phyloP scores from a whole-genome alignment of 2,888 invertebrate species.

The Xestia rhomboidea region DNA sequence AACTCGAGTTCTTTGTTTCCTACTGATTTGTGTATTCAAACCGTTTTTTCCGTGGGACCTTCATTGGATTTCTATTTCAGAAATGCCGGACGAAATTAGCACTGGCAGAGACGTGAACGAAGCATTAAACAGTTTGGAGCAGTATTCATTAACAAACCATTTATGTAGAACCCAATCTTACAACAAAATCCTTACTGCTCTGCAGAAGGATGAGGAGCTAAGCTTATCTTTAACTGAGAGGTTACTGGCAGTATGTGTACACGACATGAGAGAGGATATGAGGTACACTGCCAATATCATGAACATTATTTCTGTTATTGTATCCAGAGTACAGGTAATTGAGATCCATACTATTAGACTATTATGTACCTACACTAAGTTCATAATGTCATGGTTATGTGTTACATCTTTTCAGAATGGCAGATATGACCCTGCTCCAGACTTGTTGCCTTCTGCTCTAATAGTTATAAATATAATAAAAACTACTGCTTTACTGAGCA shows the following conservation, averaged over 20 bases:
- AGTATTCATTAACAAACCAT: conserved; percentile 66
- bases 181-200: conserved; percentile 67
- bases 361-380: background rate
- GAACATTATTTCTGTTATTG: conserved; percentile 72
- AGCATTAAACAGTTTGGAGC: conserved; percentile 73
- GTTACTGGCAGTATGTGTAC: conserved; percentile 75
- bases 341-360: background rate
- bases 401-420: conserved; percentile 62
- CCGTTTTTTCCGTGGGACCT: background rate
- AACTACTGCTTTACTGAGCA: conserved; percentile 67
- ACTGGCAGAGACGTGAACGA: conserved; percentile 61
- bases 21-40: background rate
- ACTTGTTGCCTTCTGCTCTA: conserved; percentile 75
- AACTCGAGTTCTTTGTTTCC: background rate
- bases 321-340: conserved; percentile 79
- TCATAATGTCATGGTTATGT: conserved; percentile 18
- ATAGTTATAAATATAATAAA: conserved; percentile 75
- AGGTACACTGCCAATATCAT: conserved; percentile 73
- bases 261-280: conserved; percentile 75
- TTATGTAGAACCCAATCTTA: conserved; percentile 68
- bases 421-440: conserved; percentile 59
- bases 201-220: conserved; percentile 68
- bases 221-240: conserved; percentile 67
- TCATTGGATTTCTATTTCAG: conserved; percentile 65
- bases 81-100: conserved; percentile 74